A percentile compares a stretch with the other conserved stretches of the same genome.
These are phyloP conservation scores for Minunthozetes semirufus DNA, from an alignment of 2,888 invertebrate species.

Conservation along the genomic window DNA sequence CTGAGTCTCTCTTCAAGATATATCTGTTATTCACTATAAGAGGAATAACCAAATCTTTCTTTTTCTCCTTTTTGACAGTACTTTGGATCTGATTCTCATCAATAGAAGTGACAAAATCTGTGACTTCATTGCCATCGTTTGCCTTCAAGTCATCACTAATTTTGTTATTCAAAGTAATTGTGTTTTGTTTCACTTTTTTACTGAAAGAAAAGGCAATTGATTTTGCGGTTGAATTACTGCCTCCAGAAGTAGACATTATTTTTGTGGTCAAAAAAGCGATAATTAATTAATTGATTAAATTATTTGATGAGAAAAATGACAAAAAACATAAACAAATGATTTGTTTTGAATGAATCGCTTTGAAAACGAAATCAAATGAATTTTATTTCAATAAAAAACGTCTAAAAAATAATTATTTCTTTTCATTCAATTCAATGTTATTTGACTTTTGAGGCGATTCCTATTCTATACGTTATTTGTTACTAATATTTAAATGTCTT, in stretches of 20 bases:
- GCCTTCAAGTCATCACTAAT: background rate
- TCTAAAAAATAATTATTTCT: no score
- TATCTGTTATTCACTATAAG: conserved; percentile 49
- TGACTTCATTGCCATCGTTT: background rate
- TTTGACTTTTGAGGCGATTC: background rate
- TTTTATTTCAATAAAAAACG: no score
- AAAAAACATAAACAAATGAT: no score
- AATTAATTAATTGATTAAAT: background rate
- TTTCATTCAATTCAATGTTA: background rate
- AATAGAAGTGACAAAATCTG: conserved; percentile 39
- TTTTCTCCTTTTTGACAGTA: conserved; percentile 38
- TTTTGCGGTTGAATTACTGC: background rate
- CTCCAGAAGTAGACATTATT: background rate
- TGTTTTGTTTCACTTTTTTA: conserved; percentile 20
- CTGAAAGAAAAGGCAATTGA: background rate
- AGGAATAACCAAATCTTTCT: conserved; percentile 48
- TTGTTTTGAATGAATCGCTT: no score
- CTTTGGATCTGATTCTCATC: conserved; percentile 39
- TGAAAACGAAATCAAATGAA: no score
- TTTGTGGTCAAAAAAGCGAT: background rate
- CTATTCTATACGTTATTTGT: no score
- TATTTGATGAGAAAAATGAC: background rate
- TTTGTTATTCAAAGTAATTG: background rate
- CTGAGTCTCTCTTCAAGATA: conserved; percentile 41
- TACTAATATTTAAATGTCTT: background rate